Percentiles rank a stretch among this genome's conserved stretches.
These are phyloP conservation scores for Suricata suricatta DNA, from an alignment of 2,113 vertebrate genomes.

Conservation along the genomic window DNA sequence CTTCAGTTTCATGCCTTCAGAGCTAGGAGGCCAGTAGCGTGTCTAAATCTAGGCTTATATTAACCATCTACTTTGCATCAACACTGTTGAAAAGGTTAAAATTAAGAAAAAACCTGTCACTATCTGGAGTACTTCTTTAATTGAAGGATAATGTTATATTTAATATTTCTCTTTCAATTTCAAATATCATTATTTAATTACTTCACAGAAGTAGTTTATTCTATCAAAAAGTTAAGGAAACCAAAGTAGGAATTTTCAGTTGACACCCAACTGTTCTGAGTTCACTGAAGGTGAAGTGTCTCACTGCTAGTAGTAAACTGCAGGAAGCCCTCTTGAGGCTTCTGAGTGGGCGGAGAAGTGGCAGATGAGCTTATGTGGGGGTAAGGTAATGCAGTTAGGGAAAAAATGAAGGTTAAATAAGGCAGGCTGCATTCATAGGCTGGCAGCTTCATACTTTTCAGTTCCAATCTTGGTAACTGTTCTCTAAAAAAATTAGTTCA, in stretches of 20 bases:
- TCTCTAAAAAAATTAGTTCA: neutral
- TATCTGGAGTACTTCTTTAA: neutral
- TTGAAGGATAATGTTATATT: conserved; percentile 30
- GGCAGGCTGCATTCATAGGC: neutral
- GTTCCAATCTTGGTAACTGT: neutral
- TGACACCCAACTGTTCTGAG: conserved; percentile 35
- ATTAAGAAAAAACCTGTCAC: neutral
- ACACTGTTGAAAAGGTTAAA: neutral
- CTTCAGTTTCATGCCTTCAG: conserved; percentile 29
- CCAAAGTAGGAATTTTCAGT: neutral
- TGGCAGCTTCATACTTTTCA: neutral
- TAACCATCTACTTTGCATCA: conserved; percentile 32
- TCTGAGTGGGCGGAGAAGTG: conserved; percentile 1
- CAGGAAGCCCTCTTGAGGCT: conserved; percentile 26
- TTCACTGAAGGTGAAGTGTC: conserved; percentile 49
- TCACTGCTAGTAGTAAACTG: neutral
- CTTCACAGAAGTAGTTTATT: conserved; percentile 32
- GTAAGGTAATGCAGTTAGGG: neutral
- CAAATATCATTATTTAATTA: conserved; percentile 39
- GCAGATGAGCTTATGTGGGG: neutral
- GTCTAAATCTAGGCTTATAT: conserved; percentile 17
- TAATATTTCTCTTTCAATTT: conserved; percentile 42
- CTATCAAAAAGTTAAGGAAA: conserved; percentile 40
- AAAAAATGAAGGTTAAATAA: neutral
- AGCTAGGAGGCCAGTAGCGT: neutral